Conservation (phyloP, 2,113 vertebrate species). For the Alligator mississippiensis region DNA sequence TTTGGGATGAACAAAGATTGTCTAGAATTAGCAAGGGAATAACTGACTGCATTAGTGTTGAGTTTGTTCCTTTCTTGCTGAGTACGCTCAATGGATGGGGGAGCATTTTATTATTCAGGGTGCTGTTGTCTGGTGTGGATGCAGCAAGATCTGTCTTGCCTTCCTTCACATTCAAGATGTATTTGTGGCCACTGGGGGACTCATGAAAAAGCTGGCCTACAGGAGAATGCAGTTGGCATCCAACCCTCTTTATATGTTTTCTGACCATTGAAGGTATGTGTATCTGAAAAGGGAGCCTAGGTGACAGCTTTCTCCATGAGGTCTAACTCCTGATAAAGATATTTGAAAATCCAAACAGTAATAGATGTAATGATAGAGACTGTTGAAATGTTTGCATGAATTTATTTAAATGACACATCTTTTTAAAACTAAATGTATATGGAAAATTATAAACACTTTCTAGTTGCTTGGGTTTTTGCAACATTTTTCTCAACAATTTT, state of each 20-base stretch:
- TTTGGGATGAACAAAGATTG: neutral
- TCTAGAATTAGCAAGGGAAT: neutral
- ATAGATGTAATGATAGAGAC: neutral
- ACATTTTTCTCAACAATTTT: neutral
- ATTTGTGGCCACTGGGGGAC: neutral
- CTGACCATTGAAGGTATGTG: neutral
- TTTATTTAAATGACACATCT: neutral
- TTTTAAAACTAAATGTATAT: neutral
- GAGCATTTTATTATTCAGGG: neutral
- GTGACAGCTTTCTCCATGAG: neutral
- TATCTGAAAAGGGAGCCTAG: neutral
- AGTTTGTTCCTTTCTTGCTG: neutral
- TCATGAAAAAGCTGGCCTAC: neutral
- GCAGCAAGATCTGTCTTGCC: neutral
- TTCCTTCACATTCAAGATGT: neutral
- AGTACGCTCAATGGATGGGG: neutral
- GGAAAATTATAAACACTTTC: no score
- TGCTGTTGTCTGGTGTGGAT: neutral
- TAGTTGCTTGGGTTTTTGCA: no score
- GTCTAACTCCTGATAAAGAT: neutral
- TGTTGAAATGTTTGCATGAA: neutral
- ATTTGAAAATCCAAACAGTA: neutral
- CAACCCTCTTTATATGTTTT: neutral
- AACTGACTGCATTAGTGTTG: neutral
- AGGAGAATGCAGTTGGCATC: no score